Conservation (phyloP, 2,113 vertebrate genomes). For the Brachyhypopomus gauderio region DNA sequence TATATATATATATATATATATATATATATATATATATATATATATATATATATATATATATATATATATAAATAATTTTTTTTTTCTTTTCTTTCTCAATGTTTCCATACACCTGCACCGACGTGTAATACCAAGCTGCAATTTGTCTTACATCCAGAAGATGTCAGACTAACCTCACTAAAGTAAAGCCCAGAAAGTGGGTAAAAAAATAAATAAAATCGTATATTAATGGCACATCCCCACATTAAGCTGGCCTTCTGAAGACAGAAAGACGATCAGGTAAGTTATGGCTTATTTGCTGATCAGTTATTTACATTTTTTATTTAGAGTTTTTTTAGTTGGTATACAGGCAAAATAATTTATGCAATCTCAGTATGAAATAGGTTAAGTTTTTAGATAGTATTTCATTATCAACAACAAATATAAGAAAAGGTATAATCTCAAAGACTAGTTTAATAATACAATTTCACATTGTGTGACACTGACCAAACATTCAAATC, state of each 20-base stretch:
- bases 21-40: no score
- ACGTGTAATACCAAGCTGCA: background rate
- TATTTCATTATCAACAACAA: background rate
- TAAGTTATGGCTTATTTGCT: slow-evolving; percentile 18
- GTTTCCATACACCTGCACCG: no score
- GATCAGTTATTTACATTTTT: slow-evolving; percentile 7
- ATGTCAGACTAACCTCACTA: slow-evolving; percentile 22
- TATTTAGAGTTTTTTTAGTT: background rate
- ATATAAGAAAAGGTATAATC: background rate
- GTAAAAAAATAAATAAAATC: no score
- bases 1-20: no score
- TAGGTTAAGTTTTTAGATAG: background rate
- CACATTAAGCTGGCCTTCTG: slow-evolving; percentile 29
- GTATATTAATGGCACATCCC: background rate
- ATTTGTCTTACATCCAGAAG: slow-evolving; percentile 12
- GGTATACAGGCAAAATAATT: background rate
- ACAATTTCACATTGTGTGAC: no score
- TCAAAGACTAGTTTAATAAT: background rate
- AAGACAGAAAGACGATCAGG: slow-evolving; percentile 36
- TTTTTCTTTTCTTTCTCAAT: no score
- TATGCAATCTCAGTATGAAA: background rate
- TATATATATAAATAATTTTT: no score
- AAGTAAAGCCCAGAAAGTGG: background rate
- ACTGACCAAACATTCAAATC: background rate
- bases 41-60: no score